Conservation (phyloP, 1,140 invertebrate genomes). For the Sycophila sp. region DNA sequence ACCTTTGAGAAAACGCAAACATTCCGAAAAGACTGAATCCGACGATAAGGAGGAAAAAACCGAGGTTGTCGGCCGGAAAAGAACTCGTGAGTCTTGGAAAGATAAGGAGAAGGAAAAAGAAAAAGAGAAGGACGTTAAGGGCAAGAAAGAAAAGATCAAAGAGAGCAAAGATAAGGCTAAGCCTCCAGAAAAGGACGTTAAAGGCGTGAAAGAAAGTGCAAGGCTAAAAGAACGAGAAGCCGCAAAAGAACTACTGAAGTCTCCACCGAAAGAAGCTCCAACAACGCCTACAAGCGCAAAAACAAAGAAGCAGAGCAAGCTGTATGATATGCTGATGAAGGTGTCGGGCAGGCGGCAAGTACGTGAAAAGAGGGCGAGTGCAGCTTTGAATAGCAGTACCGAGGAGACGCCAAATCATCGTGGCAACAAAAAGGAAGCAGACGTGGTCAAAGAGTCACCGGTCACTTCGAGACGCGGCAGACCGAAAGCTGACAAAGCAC, state of each 20-base stretch:
- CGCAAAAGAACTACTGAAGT: slow-evolving; percentile 29
- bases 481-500: slow-evolving; percentile 42
- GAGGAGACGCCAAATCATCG: slow-evolving; percentile 13
- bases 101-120: slow-evolving; percentile 50
- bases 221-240: slow-evolving; percentile 21
- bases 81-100: slow-evolving; percentile 53
- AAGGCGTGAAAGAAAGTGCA: slow-evolving; percentile 41
- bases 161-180: slow-evolving; percentile 52
- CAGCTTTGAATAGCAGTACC: background rate
- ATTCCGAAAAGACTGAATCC: slow-evolving; percentile 61
- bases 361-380: slow-evolving; percentile 52
- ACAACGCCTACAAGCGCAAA: slow-evolving; percentile 22
- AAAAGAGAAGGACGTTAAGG: slow-evolving; percentile 41
- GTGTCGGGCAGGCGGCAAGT: slow-evolving; percentile 55
- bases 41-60: slow-evolving; percentile 54
- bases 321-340: slow-evolving; percentile 62
- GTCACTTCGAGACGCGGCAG: slow-evolving; percentile 51
- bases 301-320: slow-evolving; percentile 58
- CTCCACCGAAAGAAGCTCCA: slow-evolving; percentile 35
- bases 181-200: slow-evolving; percentile 50
- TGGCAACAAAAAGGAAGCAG: slow-evolving; percentile 39
- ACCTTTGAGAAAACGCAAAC: slow-evolving; percentile 59
- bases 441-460: slow-evolving; percentile 42
- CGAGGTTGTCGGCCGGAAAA: slow-evolving; percentile 47
- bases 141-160: slow-evolving; percentile 43